Percentiles rank a stretch among this genome's conserved stretches.
Evolutionary conservation across 2,797 vertebrate species (phyloP).

Genomic region (Petrocephalus sullivani): DNA sequence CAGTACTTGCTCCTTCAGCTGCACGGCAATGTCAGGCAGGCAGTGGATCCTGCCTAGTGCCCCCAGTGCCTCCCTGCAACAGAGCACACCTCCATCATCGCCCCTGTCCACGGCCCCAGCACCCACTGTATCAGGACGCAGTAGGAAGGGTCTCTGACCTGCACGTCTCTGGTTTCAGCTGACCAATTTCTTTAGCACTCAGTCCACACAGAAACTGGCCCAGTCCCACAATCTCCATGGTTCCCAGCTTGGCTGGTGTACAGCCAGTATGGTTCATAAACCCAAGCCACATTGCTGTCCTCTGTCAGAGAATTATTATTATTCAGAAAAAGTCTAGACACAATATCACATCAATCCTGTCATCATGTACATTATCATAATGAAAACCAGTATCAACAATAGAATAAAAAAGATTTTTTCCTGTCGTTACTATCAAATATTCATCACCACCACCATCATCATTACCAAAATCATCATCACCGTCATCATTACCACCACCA

Average conservation of each 20-base stretch:
- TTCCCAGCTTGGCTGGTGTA: conserved; percentile 35
- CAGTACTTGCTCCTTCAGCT: conserved; percentile 15
- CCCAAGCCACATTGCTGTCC: conserved; percentile 45
- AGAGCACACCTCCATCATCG: conserved; percentile 13
- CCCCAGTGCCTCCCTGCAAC: conserved; percentile 55
- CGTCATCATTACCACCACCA: no score
- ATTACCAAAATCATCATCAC: no score
- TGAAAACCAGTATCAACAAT: background rate
- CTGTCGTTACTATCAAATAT: background rate
- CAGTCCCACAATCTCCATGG: conserved; percentile 49
- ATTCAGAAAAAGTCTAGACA: background rate
- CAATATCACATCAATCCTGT: background rate
- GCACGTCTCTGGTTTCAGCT: conserved; percentile 45
- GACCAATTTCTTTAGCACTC: conserved; percentile 38
- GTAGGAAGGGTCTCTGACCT: conserved; percentile 44
- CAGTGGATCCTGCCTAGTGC: conserved; percentile 35
- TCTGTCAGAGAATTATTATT: conserved; percentile 37
- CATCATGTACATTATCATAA: background rate
- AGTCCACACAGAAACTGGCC: conserved; percentile 62
- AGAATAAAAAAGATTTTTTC: background rate
- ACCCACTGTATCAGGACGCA: background rate
- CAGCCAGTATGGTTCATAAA: conserved; percentile 34
- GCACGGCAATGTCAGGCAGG: background rate
- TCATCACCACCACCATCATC: no score
- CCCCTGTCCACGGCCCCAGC: background rate